Evolutionary conservation across 2,888 invertebrate genomes (phyloP), one percentile per base, ranked within the genome.

Genomic region (Ernsta delagoae): DNA sequence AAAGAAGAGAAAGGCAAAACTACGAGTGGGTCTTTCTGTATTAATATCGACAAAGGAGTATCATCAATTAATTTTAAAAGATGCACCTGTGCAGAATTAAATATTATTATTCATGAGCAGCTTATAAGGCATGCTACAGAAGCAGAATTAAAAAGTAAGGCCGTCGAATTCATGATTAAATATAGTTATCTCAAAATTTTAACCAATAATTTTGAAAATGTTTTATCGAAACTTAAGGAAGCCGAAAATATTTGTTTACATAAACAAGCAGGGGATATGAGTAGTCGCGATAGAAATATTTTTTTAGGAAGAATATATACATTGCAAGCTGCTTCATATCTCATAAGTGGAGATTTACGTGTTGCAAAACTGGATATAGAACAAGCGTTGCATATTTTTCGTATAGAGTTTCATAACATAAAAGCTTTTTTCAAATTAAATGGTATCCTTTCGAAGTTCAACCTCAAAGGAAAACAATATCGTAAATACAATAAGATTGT

Each of bases 81-180:
- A 76, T 93, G 93, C 72, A 85, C 88, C 5, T 93, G 93, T 77
- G 74, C 85, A 24, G 89, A 92, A 70, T 78, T 92, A 71, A 86
- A 86, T 67, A 83, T 92, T 50, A 79, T 80, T 45, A 85, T 91
- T 75, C 84, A 80, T 74, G 88, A 90, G 70, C 91, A 93, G 78
- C 77, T 93, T 7, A 83, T 90, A 65, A 73, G 86, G 71, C 93
- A 93, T 70, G 89, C 92, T n/a, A 74, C 77, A 71, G 83, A 86
- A 78, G 91, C 93, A 34, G 91, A 92, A 75, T 74, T 91, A 63
- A 89, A 84, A 74, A 74, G 72, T 6, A 91, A 89, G 81, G 79
- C 85, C 50, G 77, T 92, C 48, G 82, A 89, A 73, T 91, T 90
- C 74, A 74, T 85, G 59, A 83, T 91, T 48, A 82, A 79, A 53